Base-by-base conservation (phyloP, 2,888 invertebrate species). In the Anarsia innoxiella region DNA sequence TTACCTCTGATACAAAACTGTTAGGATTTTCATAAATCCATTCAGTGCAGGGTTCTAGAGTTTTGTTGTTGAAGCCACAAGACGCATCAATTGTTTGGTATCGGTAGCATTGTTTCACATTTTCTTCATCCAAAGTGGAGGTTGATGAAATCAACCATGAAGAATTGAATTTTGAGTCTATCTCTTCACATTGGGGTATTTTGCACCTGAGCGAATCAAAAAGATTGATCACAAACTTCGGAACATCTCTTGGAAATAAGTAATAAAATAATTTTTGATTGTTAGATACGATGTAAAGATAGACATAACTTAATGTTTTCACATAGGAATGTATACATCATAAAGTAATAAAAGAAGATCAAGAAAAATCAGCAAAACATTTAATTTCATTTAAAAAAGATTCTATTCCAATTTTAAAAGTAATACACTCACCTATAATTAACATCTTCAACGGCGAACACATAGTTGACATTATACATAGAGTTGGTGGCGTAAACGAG, bases 381-480 rank as follows among this genome's bases (percentile, higher is more conserved):
- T n/a, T n/a, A n/a, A n/a, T n/a, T n/a, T n/a, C n/a, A n/a, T n/a
- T n/a, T n/a, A n/a, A n/a, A n/a, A n/a, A n/a, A n/a, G n/a, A n/a
- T n/a, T n/a, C n/a, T n/a, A n/a, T n/a, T n/a, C n/a, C n/a, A n/a
- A n/a, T n/a, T n/a, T n/a, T n/a, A n/a, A n/a, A n/a, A n/a, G n/a
- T n/a, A n/a, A n/a, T n/a, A 2, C 1, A 26, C 37, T 45, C 15
- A 79, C 83, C 83, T 77, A 59, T 82, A 83, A 12, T 59, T 62
- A 2, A 73, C 70, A 14, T 82, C 77, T 31, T 80, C 79, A 0
- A 82, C 78, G 0, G 78, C 79, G 48, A 83, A 83, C 31, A 83
- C 82, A 25, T 79, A 83, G 53, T 83, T 83, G 39, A 74, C 69
- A 41, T 79, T 83, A 48, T 83, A 83, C 67, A 83, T 80, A 40